Conservation (phyloP, 1,140 invertebrate genomes). For the Sipha flava region DNA sequence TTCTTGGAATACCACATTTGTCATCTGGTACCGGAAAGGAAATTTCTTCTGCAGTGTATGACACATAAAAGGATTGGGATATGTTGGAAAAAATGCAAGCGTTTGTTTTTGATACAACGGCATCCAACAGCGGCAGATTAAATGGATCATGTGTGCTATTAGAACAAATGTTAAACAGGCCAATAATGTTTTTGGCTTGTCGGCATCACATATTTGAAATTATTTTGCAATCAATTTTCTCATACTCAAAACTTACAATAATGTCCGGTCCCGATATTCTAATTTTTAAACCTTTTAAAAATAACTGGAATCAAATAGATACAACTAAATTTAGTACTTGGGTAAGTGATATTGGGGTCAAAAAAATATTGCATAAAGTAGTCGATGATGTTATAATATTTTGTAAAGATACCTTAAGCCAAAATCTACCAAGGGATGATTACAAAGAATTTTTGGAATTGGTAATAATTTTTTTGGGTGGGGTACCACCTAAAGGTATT, state of each 20-base stretch:
- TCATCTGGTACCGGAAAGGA: slow-evolving; percentile 1
- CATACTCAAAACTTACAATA: not conserved
- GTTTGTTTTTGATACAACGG: slow-evolving; percentile 34
- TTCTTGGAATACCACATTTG: not conserved
- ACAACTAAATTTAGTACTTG: not conserved
- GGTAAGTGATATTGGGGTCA: not conserved
- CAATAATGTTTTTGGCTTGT: slow-evolving; percentile 33
- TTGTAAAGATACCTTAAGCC: too few species aligned
- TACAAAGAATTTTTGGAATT: too few species aligned
- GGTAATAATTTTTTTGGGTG: too few species aligned
- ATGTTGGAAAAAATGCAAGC: slow-evolving; percentile 34
- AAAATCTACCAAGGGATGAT: too few species aligned
- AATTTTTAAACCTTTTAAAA: not conserved
- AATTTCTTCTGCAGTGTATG: not conserved
- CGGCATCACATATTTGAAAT: slow-evolving; percentile 32
- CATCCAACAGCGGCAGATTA: slow-evolving; percentile 32
- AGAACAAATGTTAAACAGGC: slow-evolving; percentile 30
- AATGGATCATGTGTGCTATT: slow-evolving; percentile 34
- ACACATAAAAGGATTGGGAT: slow-evolving; percentile 20
- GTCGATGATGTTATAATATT: too few species aligned
- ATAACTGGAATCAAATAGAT: not conserved
- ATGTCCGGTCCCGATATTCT: not conserved
- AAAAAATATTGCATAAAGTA: not conserved
- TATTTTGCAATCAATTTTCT: slow-evolving; percentile 34
- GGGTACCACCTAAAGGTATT: too few species aligned